Percentiles rank a stretch among this genome's conserved stretches.
Evolutionary conservation across 2,797 vertebrate genomes (phyloP).

Genomic region (Danio choprae): DNA sequence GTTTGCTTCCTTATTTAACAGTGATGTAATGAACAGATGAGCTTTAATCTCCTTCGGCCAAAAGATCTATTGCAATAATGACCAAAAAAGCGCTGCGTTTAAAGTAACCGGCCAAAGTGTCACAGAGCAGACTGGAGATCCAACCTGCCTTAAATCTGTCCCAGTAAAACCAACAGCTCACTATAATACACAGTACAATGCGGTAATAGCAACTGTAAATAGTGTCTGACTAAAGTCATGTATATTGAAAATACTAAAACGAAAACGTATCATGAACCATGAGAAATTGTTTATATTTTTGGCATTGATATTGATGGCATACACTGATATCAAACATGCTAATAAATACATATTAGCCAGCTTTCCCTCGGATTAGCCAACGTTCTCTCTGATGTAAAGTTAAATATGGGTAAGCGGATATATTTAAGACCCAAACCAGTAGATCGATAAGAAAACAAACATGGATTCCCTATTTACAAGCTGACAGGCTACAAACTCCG

Average conservation of each 20-base stretch:
- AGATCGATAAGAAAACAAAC: conserved; percentile 20
- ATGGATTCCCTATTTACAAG: conserved; percentile 40
- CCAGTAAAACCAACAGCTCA: not conserved
- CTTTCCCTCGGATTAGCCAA: not conserved
- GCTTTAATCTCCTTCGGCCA: conserved; percentile 9
- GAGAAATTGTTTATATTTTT: conserved; percentile 12
- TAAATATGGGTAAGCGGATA: not conserved
- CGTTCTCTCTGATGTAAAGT: conserved; percentile 1
- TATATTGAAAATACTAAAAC: not conserved
- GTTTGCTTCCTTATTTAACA: not conserved
- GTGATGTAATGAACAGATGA: not conserved
- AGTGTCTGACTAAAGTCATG: not conserved
- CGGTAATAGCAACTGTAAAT: not conserved
- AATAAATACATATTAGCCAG: conserved; percentile 8
- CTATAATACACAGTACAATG: not conserved
- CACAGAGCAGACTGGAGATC: not conserved
- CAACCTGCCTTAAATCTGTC: not conserved
- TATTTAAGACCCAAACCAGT: conserved; percentile 27
- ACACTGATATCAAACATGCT: conserved; percentile 15
- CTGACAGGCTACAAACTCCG: conserved; percentile 54
- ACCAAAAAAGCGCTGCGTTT: not conserved
- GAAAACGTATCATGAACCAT: not conserved
- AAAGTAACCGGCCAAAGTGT: not conserved
- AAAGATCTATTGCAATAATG: conserved; percentile 12
- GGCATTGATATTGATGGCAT: not conserved